Evolutionary conservation across 2,113 vertebrate species (phyloP).

Genomic region (Muntiacus reevesi): DNA sequence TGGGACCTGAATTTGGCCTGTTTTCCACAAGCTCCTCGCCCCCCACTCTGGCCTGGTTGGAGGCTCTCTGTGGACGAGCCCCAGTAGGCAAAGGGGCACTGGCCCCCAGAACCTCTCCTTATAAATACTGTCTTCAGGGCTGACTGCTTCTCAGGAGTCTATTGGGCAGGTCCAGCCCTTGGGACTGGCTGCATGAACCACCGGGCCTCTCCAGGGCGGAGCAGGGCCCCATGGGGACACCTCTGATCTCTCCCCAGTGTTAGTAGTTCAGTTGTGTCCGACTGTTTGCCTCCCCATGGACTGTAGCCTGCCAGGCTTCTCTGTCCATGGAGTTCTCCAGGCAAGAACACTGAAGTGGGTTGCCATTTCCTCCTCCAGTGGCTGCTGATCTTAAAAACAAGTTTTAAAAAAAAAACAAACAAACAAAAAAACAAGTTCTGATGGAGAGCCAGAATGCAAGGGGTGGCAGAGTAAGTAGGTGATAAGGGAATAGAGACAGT

Average conservation of each 20-base stretch:
- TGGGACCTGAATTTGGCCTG: background rate
- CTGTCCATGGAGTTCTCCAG: background rate
- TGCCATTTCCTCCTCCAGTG: background rate
- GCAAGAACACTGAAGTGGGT: background rate
- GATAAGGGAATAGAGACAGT: background rate
- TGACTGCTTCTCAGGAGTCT: rapidly evolving
- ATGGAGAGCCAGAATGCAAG: background rate
- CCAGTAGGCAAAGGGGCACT: rapidly evolving
- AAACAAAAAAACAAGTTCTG: background rate
- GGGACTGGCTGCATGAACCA: background rate
- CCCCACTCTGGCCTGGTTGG: background rate
- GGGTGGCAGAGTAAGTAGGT: background rate
- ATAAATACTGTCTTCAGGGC: background rate
- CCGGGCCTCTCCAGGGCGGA: background rate
- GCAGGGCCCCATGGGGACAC: background rate
- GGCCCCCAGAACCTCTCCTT: background rate
- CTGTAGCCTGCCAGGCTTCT: background rate
- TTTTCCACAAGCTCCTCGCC: too few species aligned
- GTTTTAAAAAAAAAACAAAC: too few species aligned
- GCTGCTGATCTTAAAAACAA: background rate
- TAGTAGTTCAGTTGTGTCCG: rapidly evolving
- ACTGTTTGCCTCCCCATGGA: background rate
- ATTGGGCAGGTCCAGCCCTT: background rate
- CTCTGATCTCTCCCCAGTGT: background rate
- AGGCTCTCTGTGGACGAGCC: background rate